Evolutionary conservation across 2,113 vertebrate species (phyloP).

Genomic region (Suncus etruscus): DNA sequence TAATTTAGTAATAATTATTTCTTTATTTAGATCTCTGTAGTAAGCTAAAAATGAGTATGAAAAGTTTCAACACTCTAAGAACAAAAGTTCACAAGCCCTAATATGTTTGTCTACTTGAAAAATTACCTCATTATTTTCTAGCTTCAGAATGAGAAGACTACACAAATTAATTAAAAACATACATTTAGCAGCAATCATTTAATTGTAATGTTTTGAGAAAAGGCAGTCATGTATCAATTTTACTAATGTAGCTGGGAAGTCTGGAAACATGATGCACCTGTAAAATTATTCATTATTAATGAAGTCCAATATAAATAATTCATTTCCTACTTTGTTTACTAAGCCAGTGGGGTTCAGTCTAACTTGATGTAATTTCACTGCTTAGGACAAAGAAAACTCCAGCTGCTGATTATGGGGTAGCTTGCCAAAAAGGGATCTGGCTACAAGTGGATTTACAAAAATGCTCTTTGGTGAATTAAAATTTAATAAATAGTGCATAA

Average conservation of each 20-base stretch:
- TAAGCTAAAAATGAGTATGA: constrained; percentile 45
- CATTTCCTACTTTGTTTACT: constrained; percentile 68
- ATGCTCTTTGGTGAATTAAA: background rate
- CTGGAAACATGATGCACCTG: constrained; percentile 43
- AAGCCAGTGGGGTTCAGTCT: constrained; percentile 42
- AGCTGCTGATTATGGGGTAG: constrained; percentile 6
- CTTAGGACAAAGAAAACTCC: constrained; percentile 62
- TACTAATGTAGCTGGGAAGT: constrained; percentile 47
- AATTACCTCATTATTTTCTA: constrained; percentile 48
- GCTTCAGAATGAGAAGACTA: constrained; percentile 53
- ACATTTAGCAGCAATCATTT: constrained; percentile 1
- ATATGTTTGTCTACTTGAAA: constrained; percentile 44
- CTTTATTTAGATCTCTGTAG: constrained; percentile 20
- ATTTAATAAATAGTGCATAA: background rate
- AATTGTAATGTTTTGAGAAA: constrained; percentile 50
- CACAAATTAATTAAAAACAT: constrained; percentile 64
- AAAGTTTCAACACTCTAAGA: constrained; percentile 37
- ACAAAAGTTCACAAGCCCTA: constrained; percentile 5
- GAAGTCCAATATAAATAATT: constrained; percentile 75
- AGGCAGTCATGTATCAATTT: constrained; percentile 48
- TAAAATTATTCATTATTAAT: constrained; percentile 75
- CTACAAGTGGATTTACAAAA: constrained; percentile 35
- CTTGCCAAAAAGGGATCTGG: background rate
- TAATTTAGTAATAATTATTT: constrained; percentile 41
- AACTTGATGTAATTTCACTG: constrained; percentile 36